phyloP scores from a whole-genome alignment of 2,113 vertebrate genomes.

The Tragulus kanchil region DNA sequence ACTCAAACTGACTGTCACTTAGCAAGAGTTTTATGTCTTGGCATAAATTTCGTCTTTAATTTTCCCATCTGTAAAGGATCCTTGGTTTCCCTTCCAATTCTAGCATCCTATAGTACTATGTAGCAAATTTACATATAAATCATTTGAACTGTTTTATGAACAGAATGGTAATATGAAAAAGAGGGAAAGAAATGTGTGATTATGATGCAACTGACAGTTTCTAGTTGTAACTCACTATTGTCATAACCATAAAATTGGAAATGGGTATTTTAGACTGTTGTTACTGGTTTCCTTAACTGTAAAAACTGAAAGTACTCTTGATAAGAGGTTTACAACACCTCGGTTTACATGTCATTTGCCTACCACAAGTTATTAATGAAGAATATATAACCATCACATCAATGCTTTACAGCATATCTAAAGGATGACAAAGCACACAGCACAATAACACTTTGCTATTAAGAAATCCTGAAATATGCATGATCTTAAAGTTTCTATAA shows the following conservation, averaged over 20 bases:
- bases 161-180: not conserved
- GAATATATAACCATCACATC: not conserved
- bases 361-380: not conserved
- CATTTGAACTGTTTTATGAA: not conserved
- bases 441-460: not conserved
- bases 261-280: not conserved
- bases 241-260: not conserved
- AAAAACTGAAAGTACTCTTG: not conserved
- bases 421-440: not conserved
- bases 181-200: not conserved
- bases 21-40: not conserved
- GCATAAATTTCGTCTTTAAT: not conserved
- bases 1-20: not conserved
- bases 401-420: not conserved
- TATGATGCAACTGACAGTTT: not conserved
- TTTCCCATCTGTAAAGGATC: not conserved
- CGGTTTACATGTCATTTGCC: not conserved
- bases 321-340: not conserved
- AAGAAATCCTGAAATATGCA: not conserved
- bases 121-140: not conserved
- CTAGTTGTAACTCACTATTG: not conserved
- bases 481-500: slow-evolving; percentile 6
- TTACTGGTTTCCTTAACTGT: not conserved
- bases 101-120: not conserved
- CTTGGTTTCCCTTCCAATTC: not conserved